These are phyloP conservation scores for Helicorthomorpha holstii DNA, from an alignment of 1,140 invertebrate species.

Conservation along the genomic window DNA sequence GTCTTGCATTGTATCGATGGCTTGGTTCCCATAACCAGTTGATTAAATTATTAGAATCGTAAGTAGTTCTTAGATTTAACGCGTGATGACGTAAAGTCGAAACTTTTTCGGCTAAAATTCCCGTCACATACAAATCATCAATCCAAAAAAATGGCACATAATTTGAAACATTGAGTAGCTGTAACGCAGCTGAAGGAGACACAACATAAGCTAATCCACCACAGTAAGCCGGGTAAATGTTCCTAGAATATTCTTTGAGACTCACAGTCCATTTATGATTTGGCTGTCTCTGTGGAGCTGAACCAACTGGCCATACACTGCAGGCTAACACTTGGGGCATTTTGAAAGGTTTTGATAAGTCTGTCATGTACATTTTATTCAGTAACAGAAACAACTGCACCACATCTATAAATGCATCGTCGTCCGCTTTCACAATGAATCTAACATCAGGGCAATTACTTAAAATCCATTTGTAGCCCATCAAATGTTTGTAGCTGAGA, in stretches of 20 bases:
- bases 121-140: conserved; percentile 34
- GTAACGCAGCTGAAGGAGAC: conserved; percentile 24
- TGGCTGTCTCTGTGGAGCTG: conserved; percentile 19
- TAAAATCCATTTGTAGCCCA: conserved; percentile 20
- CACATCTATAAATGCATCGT: conserved; percentile 19
- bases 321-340: conserved; percentile 22
- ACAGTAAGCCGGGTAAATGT: conserved; percentile 26
- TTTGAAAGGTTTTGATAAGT: too few species aligned
- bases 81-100: conserved; percentile 19
- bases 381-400: too few species aligned
- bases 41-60: conserved; percentile 18
- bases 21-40: conserved; percentile 15
- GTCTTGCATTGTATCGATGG: too few species aligned
- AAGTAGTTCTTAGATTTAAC: conserved; percentile 22
- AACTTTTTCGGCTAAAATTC: conserved; percentile 21
- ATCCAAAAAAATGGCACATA: conserved; percentile 30
- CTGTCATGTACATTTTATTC: too few species aligned
- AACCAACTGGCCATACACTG: conserved; percentile 23
- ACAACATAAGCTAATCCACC: conserved; percentile 28
- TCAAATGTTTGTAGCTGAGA: conserved; percentile 21
- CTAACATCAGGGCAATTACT: conserved; percentile 16
- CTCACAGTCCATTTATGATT: conserved; percentile 27
- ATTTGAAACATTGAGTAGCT: conserved; percentile 20
- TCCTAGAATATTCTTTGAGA: conserved; percentile 18
- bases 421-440: conserved; percentile 23